Evolutionary conservation across 2,113 vertebrate species (phyloP).

Genomic region (Pteronura brasiliensis): DNA sequence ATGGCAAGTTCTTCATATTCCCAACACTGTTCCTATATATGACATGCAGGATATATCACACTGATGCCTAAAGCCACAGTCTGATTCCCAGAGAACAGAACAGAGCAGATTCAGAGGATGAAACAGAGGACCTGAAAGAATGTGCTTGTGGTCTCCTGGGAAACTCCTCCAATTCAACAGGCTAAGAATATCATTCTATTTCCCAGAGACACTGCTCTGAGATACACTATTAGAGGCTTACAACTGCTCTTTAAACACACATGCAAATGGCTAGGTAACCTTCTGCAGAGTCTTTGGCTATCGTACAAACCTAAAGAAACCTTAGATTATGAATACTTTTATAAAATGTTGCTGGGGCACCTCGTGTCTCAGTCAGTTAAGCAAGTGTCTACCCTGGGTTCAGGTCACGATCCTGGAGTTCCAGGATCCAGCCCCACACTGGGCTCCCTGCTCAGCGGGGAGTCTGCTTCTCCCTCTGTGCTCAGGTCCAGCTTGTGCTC

Average conservation of each 20-base stretch:
- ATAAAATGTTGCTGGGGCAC: background rate
- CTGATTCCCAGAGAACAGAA: conserved; percentile 52
- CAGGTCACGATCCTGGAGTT: background rate
- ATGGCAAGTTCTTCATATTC: conserved; percentile 29
- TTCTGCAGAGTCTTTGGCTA: background rate
- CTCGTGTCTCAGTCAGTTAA: background rate
- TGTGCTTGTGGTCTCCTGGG: conserved; percentile 41
- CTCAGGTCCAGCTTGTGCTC: background rate
- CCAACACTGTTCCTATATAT: background rate
- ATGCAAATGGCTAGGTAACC: background rate
- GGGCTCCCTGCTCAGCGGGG: background rate
- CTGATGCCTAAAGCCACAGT: conserved; percentile 36
- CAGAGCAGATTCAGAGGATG: conserved; percentile 13
- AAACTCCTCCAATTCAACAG: conserved; percentile 43
- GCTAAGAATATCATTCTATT: conserved; percentile 34
- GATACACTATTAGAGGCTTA: conserved; percentile 26
- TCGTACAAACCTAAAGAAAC: background rate
- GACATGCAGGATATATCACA: conserved; percentile 43
- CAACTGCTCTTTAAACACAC: conserved; percentile 53
- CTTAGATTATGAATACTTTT: background rate
- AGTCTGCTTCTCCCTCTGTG: background rate
- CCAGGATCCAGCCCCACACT: background rate
- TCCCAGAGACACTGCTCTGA: conserved; percentile 15
- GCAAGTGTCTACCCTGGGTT: background rate
- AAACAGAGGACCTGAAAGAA: conserved; percentile 40